phyloP scores from a whole-genome alignment of 2,888 invertebrate species.

The Digitonthophagus gazella region DNA sequence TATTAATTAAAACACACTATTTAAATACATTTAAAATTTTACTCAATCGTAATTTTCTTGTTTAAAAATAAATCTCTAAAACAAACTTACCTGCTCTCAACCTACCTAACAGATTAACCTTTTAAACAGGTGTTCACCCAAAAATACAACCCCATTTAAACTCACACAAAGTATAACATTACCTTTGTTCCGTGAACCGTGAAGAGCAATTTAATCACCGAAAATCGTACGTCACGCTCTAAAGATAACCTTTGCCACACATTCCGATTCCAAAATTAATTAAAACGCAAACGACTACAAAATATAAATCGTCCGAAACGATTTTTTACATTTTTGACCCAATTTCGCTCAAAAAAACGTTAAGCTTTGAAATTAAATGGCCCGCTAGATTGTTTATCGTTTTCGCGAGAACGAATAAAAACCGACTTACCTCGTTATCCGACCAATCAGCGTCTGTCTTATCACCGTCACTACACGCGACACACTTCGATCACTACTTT shows the following conservation, averaged over 20 bases:
- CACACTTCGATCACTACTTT: neutral
- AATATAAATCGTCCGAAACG: neutral
- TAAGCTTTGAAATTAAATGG: neutral
- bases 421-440: neutral
- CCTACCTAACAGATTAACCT: neutral
- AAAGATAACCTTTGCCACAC: conserved; percentile 6
- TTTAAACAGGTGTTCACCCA: neutral
- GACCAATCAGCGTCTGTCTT: neutral
- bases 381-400: neutral
- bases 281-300: no score
- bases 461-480: neutral
- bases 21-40: no score
- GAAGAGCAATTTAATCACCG: neutral
- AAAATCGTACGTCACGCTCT: neutral
- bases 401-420: neutral
- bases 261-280: conserved; percentile 4
- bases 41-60: no score
- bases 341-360: neutral
- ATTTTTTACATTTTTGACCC: neutral
- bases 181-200: neutral
- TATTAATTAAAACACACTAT: no score
- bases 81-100: neutral
- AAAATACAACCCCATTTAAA: neutral
- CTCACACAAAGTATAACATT: neutral
- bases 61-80: no score